These are phyloP conservation scores for Tetramorium bicarinatum DNA, from an alignment of 2,888 invertebrate species.

Conservation along the genomic window DNA sequence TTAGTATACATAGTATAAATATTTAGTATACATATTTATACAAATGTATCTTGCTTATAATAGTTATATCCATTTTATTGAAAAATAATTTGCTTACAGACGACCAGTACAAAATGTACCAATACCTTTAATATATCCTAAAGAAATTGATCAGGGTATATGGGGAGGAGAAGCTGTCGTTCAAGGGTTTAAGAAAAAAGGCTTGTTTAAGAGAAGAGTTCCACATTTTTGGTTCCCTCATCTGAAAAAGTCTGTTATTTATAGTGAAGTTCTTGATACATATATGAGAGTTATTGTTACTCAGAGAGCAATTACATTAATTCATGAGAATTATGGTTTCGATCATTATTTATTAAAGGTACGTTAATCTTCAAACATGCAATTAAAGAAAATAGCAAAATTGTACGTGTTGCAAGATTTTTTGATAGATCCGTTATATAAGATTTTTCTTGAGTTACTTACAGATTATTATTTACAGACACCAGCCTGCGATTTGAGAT, in stretches of 20 bases:
- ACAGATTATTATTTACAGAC: conserved; percentile 88
- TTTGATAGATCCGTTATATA: neutral
- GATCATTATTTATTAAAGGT: conserved; percentile 97
- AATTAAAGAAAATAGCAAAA: neutral
- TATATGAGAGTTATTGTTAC: conserved; percentile 95
- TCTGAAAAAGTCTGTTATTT: conserved; percentile 93
- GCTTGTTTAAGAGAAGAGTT: conserved; percentile 88
- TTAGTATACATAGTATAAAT: too few species aligned
- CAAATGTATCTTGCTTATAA: neutral
- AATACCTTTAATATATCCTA: conserved; percentile 92
- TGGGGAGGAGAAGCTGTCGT: conserved; percentile 99
- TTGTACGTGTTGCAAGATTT: conserved; percentile 6
- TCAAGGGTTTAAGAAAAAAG: conserved; percentile 88
- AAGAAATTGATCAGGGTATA: conserved; percentile 93
- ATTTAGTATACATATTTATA: neutral
- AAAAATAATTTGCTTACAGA: conserved; percentile 81
- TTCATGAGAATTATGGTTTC: conserved; percentile 96
- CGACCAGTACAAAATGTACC: conserved; percentile 92
- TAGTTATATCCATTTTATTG: conserved; percentile 6
- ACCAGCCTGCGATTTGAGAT: conserved; percentile 96
- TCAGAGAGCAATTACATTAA: conserved; percentile 92
- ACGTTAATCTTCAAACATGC: conserved; percentile 58
- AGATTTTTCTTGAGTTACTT: neutral
- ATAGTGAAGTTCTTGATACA: conserved; percentile 96
- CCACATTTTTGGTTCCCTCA: conserved; percentile 96